Evolutionary conservation across 2,113 vertebrate genomes (phyloP).

Genomic region (Urocynchramus pylzowi): DNA sequence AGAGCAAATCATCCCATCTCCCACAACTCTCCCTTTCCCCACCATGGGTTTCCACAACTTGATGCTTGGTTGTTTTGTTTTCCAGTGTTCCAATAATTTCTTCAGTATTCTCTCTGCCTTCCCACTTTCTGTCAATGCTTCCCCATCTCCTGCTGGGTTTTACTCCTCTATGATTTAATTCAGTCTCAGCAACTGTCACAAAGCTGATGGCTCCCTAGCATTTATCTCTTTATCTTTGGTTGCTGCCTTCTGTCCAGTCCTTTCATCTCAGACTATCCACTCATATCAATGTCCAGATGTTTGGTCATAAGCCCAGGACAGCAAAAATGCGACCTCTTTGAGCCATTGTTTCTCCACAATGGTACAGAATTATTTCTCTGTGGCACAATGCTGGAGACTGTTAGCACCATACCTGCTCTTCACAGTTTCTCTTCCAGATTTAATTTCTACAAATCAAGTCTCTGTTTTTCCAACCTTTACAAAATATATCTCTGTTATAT

Average conservation of each 20-base stretch:
- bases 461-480: background rate
- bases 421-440: background rate
- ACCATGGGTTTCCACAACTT: constrained; percentile 16
- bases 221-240: constrained; percentile 35
- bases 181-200: background rate
- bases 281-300: background rate
- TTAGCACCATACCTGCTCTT: background rate
- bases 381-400: background rate
- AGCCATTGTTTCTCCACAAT: background rate
- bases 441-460: background rate
- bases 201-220: constrained; percentile 4
- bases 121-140: constrained; percentile 36
- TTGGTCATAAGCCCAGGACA: background rate
- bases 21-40: constrained; percentile 56
- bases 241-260: constrained; percentile 3
- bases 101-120: constrained; percentile 3
- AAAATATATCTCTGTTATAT: background rate
- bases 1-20: constrained; percentile 8
- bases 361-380: background rate
- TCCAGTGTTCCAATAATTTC: constrained; percentile 5
- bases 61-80: background rate
- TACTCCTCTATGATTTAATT: constrained; percentile 46
- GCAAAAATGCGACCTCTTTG: background rate
- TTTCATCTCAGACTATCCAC: background rate
- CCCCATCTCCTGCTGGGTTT: background rate